Percentiles rank a stretch among this genome's conserved stretches.
Conservation (phyloP, 2,888 invertebrate genomes). For the Xestia c-nigrum region DNA sequence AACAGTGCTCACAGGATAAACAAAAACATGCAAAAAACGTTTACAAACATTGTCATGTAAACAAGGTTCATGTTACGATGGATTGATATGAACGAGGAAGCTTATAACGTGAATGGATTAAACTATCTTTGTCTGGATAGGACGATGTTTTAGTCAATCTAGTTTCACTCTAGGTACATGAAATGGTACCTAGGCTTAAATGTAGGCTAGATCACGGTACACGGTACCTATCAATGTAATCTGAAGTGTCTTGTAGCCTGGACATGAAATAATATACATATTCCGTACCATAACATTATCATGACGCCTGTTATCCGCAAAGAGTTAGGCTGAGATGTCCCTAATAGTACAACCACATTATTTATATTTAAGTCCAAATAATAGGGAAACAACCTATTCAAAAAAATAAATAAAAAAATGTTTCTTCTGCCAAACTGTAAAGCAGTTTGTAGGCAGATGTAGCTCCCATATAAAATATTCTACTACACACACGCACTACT, state of each 20-base stretch:
- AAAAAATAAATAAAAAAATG: no score
- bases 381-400: neutral
- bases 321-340: neutral
- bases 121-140: neutral
- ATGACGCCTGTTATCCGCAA: neutral
- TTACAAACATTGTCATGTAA: constrained; percentile 1
- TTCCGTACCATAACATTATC: neutral
- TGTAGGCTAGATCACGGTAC: neutral
- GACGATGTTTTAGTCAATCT: neutral
- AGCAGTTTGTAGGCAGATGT: no score
- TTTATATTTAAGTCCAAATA: neutral
- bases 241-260: neutral
- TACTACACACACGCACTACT: no score
- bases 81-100: constrained; percentile 2
- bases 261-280: neutral
- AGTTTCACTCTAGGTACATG: neutral
- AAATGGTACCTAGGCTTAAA: constrained; percentile 3
- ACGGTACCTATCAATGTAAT: neutral
- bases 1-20: constrained; percentile 27
- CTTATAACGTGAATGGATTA: constrained; percentile 10
- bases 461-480: no score
- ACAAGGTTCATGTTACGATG: constrained; percentile 24
- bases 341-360: neutral
- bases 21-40: constrained; percentile 20
- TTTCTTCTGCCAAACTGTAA: no score